phyloP scores from a whole-genome alignment of 1,140 invertebrate species.

The Temnothorax longispinosus region DNA sequence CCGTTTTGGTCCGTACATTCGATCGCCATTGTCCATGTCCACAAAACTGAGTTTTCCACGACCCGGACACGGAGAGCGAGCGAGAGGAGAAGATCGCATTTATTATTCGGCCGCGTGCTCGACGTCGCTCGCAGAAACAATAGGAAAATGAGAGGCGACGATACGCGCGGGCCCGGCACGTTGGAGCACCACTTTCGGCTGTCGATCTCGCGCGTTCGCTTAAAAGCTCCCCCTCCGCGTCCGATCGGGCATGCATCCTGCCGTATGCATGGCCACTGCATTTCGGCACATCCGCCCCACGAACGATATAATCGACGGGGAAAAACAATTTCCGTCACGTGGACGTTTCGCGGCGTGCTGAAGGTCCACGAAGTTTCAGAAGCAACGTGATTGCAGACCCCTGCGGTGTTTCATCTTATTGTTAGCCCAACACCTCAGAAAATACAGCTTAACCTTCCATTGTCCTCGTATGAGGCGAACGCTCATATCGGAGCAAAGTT shows the following conservation, averaged over 20 bases:
- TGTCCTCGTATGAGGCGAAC: no score
- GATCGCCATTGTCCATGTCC: conserved; percentile 51
- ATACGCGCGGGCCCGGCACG: conserved; percentile 23
- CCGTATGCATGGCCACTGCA: conserved; percentile 22
- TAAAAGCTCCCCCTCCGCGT: conserved; percentile 33
- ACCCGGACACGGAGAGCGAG: conserved; percentile 5
- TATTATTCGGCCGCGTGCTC: conserved; percentile 75
- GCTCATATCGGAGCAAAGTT: no score
- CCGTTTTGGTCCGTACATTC: conserved; percentile 36
- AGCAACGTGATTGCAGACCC: neutral
- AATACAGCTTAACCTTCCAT: neutral
- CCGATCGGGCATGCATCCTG: conserved; percentile 37
- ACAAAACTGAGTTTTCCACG: conserved; percentile 26
- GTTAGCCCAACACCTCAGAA: neutral
- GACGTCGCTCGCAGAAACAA: conserved; percentile 76
- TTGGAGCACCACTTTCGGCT: conserved; percentile 72
- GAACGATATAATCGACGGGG: conserved; percentile 42
- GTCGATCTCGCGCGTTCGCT: conserved; percentile 69
- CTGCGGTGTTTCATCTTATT: neutral
- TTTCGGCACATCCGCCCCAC: conserved; percentile 41
- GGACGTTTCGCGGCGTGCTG: neutral
- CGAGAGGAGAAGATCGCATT: conserved; percentile 65
- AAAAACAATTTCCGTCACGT: conserved; percentile 18
- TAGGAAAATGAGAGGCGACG: conserved; percentile 71
- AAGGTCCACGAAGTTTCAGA: neutral